A percentile compares a stretch with the other conserved stretches of the same genome.
These are phyloP conservation scores for Psittacula cyanocephala DNA, from an alignment of 2,113 vertebrate genomes.

Conservation along the genomic window DNA sequence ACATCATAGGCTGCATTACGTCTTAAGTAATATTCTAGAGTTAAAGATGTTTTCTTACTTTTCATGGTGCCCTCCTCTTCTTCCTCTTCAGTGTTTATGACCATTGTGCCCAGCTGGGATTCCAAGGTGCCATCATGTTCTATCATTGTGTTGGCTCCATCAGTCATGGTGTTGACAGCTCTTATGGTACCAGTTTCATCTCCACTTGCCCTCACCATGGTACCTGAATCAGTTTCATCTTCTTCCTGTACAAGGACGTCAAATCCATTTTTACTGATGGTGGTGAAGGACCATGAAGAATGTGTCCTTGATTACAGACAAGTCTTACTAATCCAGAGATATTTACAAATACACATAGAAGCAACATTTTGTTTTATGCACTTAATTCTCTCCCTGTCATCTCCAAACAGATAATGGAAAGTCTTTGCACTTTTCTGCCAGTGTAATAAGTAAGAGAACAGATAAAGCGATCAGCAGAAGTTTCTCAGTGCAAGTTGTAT, in stretches of 20 bases:
- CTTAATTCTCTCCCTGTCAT: not conserved
- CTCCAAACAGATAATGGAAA: not conserved
- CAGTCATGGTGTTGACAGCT: conserved; percentile 76
- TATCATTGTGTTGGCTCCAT: conserved; percentile 83
- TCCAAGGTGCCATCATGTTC: conserved; percentile 83
- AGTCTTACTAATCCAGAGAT: not conserved
- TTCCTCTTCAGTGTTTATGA: conserved; percentile 89
- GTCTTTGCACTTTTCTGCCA: not conserved
- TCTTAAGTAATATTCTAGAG: not conserved
- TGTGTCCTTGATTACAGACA: not conserved
- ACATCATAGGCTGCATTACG: not conserved
- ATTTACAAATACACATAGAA: not conserved
- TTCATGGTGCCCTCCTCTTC: conserved; percentile 94
- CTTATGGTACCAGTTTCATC: conserved; percentile 84
- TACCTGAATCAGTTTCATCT: conserved; percentile 88
- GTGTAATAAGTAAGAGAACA: not conserved
- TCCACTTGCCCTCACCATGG: conserved; percentile 85
- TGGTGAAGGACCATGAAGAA: not conserved
- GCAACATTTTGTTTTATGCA: not conserved
- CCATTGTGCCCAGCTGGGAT: conserved; percentile 90
- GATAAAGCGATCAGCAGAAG: not conserved
- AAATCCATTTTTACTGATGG: not conserved
- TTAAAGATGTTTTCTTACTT: conserved; percentile 72
- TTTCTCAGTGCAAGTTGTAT: not conserved
- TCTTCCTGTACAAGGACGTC: conserved; percentile 80